Evolutionary conservation across 2,113 vertebrate species (phyloP), one percentile per base, ranked within the genome.

Genomic region (Trinectes maculatus): DNA sequence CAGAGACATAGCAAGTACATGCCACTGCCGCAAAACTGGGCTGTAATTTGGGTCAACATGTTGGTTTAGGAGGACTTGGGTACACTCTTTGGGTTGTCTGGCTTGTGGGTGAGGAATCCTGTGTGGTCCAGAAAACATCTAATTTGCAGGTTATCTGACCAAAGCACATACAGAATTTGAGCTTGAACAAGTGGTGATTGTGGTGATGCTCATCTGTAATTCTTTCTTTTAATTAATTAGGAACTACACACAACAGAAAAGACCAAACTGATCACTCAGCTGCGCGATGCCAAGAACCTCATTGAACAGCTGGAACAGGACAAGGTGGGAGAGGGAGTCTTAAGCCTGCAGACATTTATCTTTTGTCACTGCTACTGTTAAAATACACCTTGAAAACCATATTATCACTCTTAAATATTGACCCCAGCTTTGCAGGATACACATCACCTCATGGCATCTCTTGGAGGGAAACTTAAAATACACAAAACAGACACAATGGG

Each of bases 221-320:
- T 53, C 7, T 66, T 15, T 74, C 58, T 59, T 85, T 36, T 85
- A 49, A 72, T 61, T 89, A 77, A 84, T n/a, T n/a, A 99, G 97
- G 96, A 98, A 49, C 92, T 98, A 63, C 96, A 98, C 78, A 96
- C 95, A 61, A 88, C 92, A 84, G 97, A 98, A 89, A 99, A 99
- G 91, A 96, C 95, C 4, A 97, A 96, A 89, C 85, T 98, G 83
- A 98, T 99, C 81, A 99, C 94, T 15, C 97, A 99, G 67, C 87
- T 99, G 33, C 93, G 95, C 21, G 96, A 99, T 89, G 97, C 96
- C 62, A 99, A 99, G 91, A 94, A 98, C 87, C 94, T 94, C 67
- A 95, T 99, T 89, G 97, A 99, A 73, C 96, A 98, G 81, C 93
- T 99, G 85, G 95, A 98, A 85, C 98, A 99, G 91, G 98, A 99